Percentiles rank a stretch among this genome's conserved stretches.
phyloP scores from a whole-genome alignment of 2,888 invertebrate species.

The Aleiodes leptofemur region DNA sequence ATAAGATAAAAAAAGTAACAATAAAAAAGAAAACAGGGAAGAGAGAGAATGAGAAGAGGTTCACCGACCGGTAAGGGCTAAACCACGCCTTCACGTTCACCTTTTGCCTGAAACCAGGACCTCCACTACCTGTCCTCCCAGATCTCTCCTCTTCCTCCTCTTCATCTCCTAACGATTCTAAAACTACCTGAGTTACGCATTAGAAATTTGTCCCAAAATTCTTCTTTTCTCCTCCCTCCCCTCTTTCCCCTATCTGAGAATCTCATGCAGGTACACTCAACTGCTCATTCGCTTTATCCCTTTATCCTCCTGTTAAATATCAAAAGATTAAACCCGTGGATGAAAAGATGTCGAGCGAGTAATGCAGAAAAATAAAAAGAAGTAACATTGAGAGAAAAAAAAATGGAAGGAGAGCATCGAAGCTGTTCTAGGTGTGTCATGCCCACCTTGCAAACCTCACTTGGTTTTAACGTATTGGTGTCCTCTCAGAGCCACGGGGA shows the following conservation, averaged over 20 bases:
- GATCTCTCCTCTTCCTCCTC: conserved; percentile 2
- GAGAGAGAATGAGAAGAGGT: conserved; percentile 49
- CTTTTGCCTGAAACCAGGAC: conserved; percentile 47
- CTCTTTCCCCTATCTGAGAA: not conserved
- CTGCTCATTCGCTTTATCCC: conserved; percentile 37
- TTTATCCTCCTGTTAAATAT: conserved; percentile 35
- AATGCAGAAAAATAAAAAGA: conserved; percentile 33
- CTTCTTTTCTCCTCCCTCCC: conserved; percentile 29
- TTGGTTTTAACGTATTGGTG: conserved; percentile 1
- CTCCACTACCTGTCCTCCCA: conserved; percentile 29
- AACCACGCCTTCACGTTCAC: conserved; percentile 57
- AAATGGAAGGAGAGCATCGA: conserved; percentile 14
- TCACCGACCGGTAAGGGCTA: conserved; percentile 51
- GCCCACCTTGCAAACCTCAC: conserved; percentile 33
- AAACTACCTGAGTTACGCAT: conserved; percentile 55
- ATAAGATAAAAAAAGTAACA: conserved; percentile 30
- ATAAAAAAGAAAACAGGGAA: conserved; percentile 36
- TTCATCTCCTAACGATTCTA: conserved; percentile 48
- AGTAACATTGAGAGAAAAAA: not conserved
- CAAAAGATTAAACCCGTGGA: conserved; percentile 19
- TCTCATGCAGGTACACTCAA: not conserved
- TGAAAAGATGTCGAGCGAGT: conserved; percentile 33
- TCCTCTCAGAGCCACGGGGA: not conserved
- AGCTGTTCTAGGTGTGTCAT: conserved; percentile 46
- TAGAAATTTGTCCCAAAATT: conserved; percentile 39